Conservation (phyloP, 2,113 vertebrate genomes). For the Ellobius talpinus region DNA sequence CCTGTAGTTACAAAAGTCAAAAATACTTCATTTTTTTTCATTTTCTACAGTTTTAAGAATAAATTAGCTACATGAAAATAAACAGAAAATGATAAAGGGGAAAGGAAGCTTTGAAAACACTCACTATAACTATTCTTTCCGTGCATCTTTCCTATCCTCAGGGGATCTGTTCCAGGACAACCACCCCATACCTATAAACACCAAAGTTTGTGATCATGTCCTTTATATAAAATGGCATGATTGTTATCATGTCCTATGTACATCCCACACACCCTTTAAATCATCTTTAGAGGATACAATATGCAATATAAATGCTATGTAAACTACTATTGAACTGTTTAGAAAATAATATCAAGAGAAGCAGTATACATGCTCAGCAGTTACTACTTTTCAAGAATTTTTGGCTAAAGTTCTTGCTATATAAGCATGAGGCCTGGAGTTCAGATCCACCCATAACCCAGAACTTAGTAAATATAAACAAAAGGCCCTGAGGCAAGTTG, state of each 20-base stretch:
- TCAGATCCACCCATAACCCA: background rate
- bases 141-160: background rate
- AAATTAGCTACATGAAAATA: background rate
- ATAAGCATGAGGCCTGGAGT: background rate
- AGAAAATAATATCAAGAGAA: background rate
- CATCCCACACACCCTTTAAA: background rate
- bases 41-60: background rate
- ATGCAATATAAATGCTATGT: background rate
- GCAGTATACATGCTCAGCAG: background rate
- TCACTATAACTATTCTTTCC: background rate
- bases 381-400: background rate
- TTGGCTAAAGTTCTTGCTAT: background rate
- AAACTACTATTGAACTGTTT: background rate
- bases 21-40: constrained; percentile 24
- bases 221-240: background rate
- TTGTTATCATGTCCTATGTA: too few species aligned
- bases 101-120: background rate
- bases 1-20: background rate
- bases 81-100: background rate
- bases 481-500: background rate
- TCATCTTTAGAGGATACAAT: background rate
- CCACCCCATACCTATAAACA: background rate
- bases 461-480: background rate
- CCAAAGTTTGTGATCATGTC: background rate
- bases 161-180: background rate